A percentile compares a stretch with the other conserved stretches of the same genome.
These are phyloP conservation scores for Cephus pulcher DNA, from an alignment of 2,888 invertebrate species.

Conservation along the genomic window DNA sequence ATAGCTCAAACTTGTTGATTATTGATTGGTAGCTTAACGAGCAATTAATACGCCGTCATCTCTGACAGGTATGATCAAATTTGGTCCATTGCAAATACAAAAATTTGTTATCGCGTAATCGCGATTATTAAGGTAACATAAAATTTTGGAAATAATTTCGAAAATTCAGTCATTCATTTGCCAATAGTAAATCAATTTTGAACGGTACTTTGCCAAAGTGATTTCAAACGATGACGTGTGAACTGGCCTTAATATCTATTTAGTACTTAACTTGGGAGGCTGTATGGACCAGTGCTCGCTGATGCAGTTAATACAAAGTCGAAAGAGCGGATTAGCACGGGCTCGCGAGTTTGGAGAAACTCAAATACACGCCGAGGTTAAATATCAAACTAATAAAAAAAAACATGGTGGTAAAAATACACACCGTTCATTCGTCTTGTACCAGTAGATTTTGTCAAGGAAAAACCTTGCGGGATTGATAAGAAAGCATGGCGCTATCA, in stretches of 20 bases:
- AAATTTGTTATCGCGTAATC: too few relatives aligned
- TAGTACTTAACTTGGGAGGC: neutral
- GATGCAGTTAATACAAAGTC: neutral
- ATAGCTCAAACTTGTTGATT: neutral
- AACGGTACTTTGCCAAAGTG: neutral
- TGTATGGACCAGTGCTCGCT: neutral
- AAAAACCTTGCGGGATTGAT: neutral
- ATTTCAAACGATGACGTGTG: neutral
- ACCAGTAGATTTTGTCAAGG: neutral
- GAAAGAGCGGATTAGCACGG: neutral
- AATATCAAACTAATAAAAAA: neutral
- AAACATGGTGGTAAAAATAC: neutral
- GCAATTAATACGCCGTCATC: too few relatives aligned
- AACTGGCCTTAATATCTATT: neutral
- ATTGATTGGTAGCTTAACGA: neutral
- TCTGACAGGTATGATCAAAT: neutral
- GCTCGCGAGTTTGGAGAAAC: neutral
- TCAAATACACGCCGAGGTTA: neutral
- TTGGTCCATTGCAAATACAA: too few relatives aligned
- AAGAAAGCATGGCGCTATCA: neutral
- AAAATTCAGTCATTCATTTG: neutral
- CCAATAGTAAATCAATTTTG: neutral
- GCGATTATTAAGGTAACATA: too few relatives aligned
- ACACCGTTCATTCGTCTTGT: neutral
- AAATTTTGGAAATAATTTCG: neutral